These are phyloP conservation scores for Mola mola DNA, from an alignment of 2,113 vertebrate species.

Conservation along the genomic window DNA sequence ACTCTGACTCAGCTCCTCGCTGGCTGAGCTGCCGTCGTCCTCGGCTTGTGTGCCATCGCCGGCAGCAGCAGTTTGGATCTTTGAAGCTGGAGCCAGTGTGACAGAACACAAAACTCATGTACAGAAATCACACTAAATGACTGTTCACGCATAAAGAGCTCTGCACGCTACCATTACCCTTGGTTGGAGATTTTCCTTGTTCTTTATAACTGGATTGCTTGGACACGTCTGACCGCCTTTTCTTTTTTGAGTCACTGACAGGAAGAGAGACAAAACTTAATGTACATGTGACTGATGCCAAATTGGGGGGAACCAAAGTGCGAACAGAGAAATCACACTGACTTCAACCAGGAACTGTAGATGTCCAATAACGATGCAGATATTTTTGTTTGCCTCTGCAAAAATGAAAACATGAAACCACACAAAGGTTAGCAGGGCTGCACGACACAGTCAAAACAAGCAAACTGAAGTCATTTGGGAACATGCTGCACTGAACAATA, in stretches of 20 bases:
- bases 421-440: too few relatives aligned
- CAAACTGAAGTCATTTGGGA: too few relatives aligned
- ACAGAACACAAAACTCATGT: too few relatives aligned
- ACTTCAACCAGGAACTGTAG: constrained; percentile 76
- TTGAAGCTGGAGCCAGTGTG: neutral
- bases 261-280: constrained; percentile 2
- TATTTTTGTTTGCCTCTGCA: constrained; percentile 30
- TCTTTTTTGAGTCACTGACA: constrained; percentile 51
- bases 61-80: neutral
- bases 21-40: constrained; percentile 6
- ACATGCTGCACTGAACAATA: too few relatives aligned
- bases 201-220: constrained; percentile 34
- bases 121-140: neutral
- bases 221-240: neutral
- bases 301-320: neutral
- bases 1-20: constrained; percentile 33
- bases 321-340: constrained; percentile 26
- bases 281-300: neutral
- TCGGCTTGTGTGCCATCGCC: neutral
- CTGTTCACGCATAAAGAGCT: too few relatives aligned
- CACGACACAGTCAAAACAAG: too few relatives aligned
- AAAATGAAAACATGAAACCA: neutral
- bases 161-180: constrained; percentile 32
- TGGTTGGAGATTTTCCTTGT: neutral
- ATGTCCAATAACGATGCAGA: constrained; percentile 67